Evolutionary conservation across 2,113 vertebrate species (phyloP), one percentile per base, ranked within the genome.

Genomic region (Craseonycteris thonglongyai): DNA sequence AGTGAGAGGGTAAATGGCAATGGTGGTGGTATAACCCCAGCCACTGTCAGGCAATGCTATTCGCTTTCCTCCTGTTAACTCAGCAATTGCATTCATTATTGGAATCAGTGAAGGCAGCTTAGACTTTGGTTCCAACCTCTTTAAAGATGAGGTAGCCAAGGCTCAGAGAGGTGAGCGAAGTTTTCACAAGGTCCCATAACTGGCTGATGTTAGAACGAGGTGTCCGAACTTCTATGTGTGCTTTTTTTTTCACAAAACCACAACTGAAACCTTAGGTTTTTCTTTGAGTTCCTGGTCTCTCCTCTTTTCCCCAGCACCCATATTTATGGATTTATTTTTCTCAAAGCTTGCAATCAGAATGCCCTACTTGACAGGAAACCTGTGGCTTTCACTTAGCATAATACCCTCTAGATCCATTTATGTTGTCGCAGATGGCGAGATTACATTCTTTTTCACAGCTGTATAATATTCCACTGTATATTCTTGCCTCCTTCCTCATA

Each of bases 11-110:
- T 38, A 45, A n/a, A 22, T 56, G 33, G 19, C 1, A 7, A 66
- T 24, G 45, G 45, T 28, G 6, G 5, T 7, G 0, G 8, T 24
- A 5, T 7, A 66, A 75, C 7, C 19, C 42, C 65, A 88, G 58
- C 76, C 14, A 5, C 4, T 0, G 7, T 9, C 16, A 30, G 47
- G 8, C 1, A 38, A 14, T 1, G 19, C 6, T 28, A 0, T 66
- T 45, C 1, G 12, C 22, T 26, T 49, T 56, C 66, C 71, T 79
- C 40, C 58, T 45, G 0, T 4, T 13, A 56, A 42, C n/a, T 65
- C 79, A 40, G 35, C 24, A 18, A 18, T 18, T 5, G 19, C 49
- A 21, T 16, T n/a, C 28, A 26, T 22, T 24, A 35, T 24, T 10
- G n/a, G 8, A 33, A 21, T 71, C 59, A 63, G 45, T 33, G 38